Conservation (phyloP, 1,140 invertebrate species). For the Wiebesia pumilae region DNA sequence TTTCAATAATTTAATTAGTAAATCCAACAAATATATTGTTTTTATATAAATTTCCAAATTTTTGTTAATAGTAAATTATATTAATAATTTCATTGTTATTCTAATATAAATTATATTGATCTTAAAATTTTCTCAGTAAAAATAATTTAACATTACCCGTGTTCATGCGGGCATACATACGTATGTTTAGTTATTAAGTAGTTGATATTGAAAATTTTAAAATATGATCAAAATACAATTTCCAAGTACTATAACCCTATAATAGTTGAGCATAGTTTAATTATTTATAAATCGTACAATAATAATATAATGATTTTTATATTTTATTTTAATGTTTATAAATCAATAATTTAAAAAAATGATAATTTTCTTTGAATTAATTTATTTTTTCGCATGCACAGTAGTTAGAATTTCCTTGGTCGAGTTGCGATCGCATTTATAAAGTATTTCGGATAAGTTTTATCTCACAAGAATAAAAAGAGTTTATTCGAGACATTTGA, state of each 20-base stretch:
- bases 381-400: slow-evolving; percentile 13
- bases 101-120: not conserved
- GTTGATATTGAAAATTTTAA: not conserved
- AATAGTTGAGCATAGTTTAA: not conserved
- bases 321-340: not conserved
- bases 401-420: slow-evolving; percentile 37
- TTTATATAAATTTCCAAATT: not conserved
- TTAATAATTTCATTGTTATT: not conserved
- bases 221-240: slow-evolving; percentile 43
- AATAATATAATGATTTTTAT: not conserved
- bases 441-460: slow-evolving; percentile 41
- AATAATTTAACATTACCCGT: too few species aligned
- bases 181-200: not conserved
- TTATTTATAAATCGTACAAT: not conserved
- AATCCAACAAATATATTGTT: too few species aligned
- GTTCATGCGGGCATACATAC: too few species aligned
- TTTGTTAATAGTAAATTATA: not conserved
- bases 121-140: too few species aligned
- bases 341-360: not conserved
- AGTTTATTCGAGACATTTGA: slow-evolving; percentile 35
- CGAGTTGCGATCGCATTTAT: slow-evolving; percentile 26
- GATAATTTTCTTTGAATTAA: not conserved
- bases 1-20: too few species aligned
- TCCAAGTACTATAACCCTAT: slow-evolving; percentile 25
- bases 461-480: slow-evolving; percentile 39